Percentiles rank a stretch among this genome's conserved stretches.
phyloP scores from a whole-genome alignment of 35 echinoderm and acorn worm genomes.

The Heliocidaris tuberculata region DNA sequence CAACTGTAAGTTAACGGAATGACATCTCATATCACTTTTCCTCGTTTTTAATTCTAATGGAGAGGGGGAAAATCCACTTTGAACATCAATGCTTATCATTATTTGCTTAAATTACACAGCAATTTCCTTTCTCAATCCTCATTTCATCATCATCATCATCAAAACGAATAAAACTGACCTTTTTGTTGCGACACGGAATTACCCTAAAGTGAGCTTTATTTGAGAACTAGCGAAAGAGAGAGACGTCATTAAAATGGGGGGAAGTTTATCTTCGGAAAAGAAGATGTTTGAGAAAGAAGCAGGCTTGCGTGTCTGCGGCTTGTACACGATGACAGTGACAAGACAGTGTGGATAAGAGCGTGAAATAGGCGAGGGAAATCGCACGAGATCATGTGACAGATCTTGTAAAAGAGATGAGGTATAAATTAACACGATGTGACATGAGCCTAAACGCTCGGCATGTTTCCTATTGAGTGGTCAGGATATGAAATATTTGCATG shows the following conservation, averaged over 20 bases:
- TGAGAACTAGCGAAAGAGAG: conserved; percentile 14
- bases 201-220: background rate
- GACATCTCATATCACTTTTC: background rate
- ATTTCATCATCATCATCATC: background rate
- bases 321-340: background rate
- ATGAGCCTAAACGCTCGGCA: conserved; percentile 1
- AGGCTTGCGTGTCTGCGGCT: conserved; percentile 37
- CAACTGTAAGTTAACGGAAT: background rate
- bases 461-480: background rate
- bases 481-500: conserved; percentile 18
- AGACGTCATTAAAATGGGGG: background rate
- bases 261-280: conserved; percentile 26
- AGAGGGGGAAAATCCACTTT: background rate
- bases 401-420: conserved; percentile 32
- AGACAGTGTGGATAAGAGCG: background rate
- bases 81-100: background rate
- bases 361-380: conserved; percentile 24
- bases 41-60: background rate
- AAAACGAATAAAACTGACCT: background rate
- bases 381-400: conserved; percentile 28
- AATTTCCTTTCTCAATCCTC: background rate
- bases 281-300: conserved; percentile 9
- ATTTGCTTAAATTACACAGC: conserved; percentile 2
- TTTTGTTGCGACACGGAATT: background rate
- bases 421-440: conserved; percentile 30